These are phyloP conservation scores for Thereva nobilitata DNA, from an alignment of 2,888 invertebrate genomes.

Conservation along the genomic window DNA sequence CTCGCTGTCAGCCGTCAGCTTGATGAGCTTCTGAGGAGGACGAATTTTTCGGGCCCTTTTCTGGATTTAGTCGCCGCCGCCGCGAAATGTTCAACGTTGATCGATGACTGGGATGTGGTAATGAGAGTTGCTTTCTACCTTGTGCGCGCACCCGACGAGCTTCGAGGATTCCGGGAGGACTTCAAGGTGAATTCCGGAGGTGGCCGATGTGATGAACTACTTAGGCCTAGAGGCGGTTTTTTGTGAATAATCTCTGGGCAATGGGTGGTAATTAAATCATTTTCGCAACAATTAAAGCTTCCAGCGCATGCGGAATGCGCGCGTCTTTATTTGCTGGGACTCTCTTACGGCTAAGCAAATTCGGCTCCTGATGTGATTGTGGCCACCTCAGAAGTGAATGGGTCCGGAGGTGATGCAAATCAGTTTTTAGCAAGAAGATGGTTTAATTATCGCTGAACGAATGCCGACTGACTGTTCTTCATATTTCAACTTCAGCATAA, in stretches of 20 bases:
- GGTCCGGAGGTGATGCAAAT: too few relatives aligned
- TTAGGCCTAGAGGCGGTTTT: constrained; percentile 4
- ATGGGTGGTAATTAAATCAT: constrained; percentile 30
- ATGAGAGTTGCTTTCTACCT: constrained; percentile 29
- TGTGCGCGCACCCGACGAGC: neutral
- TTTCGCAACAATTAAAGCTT: constrained; percentile 31
- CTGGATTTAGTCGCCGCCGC: neutral
- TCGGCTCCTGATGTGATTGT: constrained; percentile 4
- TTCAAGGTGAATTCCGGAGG: constrained; percentile 16
- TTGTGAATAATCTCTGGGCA: neutral
- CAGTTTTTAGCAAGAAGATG: too few relatives aligned
- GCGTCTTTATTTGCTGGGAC: constrained; percentile 24
- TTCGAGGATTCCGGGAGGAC: constrained; percentile 12
- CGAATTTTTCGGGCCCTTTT: neutral
- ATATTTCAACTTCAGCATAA: too few relatives aligned
- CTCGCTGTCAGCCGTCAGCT: neutral
- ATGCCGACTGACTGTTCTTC: too few relatives aligned
- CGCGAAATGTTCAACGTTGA: constrained; percentile 27
- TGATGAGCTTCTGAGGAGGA: constrained; percentile 3
- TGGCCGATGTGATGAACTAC: constrained; percentile 10
- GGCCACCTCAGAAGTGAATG: neutral
- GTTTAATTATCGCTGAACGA: too few relatives aligned
- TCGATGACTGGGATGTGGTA: constrained; percentile 17
- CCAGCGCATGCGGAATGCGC: constrained; percentile 1
- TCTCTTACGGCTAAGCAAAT: constrained; percentile 8